These are phyloP conservation scores for Oxyscelio sp. DNA, from an alignment of 2,888 invertebrate genomes.

Conservation along the genomic window DNA sequence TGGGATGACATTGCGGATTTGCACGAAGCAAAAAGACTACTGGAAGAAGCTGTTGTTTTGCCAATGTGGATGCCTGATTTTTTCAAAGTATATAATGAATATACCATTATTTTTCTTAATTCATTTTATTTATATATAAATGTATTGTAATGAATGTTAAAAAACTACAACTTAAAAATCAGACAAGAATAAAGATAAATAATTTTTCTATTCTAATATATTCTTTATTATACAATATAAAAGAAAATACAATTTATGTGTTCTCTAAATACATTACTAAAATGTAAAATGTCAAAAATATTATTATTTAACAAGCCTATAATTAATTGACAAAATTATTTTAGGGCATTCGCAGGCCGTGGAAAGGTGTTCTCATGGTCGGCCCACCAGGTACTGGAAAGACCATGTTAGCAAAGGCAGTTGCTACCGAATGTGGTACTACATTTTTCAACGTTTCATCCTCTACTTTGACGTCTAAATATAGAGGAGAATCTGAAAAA, in stretches of 20 bases:
- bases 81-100: conserved; percentile 97
- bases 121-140: no score
- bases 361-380: conserved; percentile 98
- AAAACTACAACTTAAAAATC: no score
- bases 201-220: no score
- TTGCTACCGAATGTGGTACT: conserved; percentile 99
- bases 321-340: no score
- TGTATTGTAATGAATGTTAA: no score
- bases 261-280: no score
- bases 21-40: conserved; percentile 95
- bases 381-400: conserved; percentile 98
- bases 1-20: conserved; percentile 98
- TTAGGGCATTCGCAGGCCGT: conserved; percentile 97
- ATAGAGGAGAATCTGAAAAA: conserved; percentile 99
- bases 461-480: conserved; percentile 99
- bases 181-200: no score
- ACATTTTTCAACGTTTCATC: conserved; percentile 99
- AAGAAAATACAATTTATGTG: no score
- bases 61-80: conserved; percentile 99
- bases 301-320: no score
- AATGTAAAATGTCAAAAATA: no score
- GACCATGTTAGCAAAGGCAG: conserved; percentile 99
- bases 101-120: no score
- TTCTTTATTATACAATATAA: no score
- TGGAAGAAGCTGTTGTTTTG: conserved; percentile 99